A percentile compares a stretch with the other conserved stretches of the same genome.
Evolutionary conservation across 1,140 invertebrate species (phyloP).

Genomic region (Melipona quadrifasciata): DNA sequence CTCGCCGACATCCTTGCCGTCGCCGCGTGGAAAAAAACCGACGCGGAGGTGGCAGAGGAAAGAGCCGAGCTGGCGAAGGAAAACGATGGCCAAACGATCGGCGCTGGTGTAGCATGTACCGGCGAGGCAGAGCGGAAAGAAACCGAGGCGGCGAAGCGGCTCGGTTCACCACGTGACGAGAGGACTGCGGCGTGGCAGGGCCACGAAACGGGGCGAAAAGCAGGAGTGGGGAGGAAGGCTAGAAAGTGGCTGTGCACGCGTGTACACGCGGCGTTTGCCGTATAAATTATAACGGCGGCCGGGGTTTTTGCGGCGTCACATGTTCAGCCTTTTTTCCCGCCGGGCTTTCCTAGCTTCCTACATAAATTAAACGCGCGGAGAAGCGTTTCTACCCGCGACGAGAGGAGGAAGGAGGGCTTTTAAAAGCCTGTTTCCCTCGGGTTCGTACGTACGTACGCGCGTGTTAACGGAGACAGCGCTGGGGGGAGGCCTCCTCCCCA

Average conservation of each 20-base stretch:
- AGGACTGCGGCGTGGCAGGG: not conserved
- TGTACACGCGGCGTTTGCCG: conserved; percentile 64
- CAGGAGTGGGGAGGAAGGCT: conserved; percentile 2
- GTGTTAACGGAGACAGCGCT: not conserved
- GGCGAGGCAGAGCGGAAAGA: not conserved
- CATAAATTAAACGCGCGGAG: conserved; percentile 73
- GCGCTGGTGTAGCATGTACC: not conserved
- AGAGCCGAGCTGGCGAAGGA: too few species aligned
- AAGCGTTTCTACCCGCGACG: conserved; percentile 41
- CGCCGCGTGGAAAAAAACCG: not conserved
- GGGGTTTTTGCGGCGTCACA: conserved; percentile 72
- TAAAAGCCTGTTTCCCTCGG: conserved; percentile 42
- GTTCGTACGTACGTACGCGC: too few species aligned
- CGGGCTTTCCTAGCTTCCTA: conserved; percentile 72
- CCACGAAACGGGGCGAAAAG: conserved; percentile 51
- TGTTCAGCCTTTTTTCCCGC: conserved; percentile 64
- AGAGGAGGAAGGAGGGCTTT: conserved; percentile 17
- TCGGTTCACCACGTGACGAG: conserved; percentile 4
- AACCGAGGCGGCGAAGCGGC: not conserved
- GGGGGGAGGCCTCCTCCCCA: too few species aligned
- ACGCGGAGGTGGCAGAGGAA: too few species aligned
- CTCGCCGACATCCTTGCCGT: not conserved
- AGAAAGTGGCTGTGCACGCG: conserved; percentile 40
- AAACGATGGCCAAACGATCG: not conserved
- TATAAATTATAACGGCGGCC: conserved; percentile 72